Conservation (phyloP, 2,797 vertebrate genomes). For the Ibycter americanus region DNA sequence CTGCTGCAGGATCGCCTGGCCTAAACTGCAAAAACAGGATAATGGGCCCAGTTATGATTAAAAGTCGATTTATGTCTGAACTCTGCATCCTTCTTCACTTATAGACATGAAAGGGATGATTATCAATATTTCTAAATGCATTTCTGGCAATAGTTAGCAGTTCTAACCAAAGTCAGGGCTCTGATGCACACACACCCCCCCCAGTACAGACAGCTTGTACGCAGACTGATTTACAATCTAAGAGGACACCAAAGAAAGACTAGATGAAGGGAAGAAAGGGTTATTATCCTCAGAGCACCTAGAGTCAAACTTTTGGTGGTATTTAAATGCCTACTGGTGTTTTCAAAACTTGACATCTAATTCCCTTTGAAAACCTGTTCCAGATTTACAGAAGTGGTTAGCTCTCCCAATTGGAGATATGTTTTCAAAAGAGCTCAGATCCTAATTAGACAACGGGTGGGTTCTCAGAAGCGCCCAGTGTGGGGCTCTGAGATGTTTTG, state of each 20-base stretch:
- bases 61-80: neutral
- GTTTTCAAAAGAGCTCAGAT: neutral
- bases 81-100: neutral
- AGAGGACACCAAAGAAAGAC: neutral
- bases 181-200: neutral
- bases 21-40: neutral
- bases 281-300: neutral
- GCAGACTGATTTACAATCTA: neutral
- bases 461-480: neutral
- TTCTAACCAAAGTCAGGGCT: neutral
- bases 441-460: neutral
- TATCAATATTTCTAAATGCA: neutral
- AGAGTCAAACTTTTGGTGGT: neutral
- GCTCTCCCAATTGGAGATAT: neutral
- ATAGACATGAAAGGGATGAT: neutral
- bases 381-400: conserved; percentile 1
- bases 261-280: neutral
- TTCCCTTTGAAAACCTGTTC: conserved; percentile 30
- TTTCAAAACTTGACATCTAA: conserved; percentile 3
- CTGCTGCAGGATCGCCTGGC: neutral
- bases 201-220: neutral
- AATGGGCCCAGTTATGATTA: neutral
- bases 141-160: neutral
- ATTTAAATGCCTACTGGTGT: neutral
- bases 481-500: neutral